Conservation (phyloP, 2,888 invertebrate species). For the Morpho deidamia region DNA sequence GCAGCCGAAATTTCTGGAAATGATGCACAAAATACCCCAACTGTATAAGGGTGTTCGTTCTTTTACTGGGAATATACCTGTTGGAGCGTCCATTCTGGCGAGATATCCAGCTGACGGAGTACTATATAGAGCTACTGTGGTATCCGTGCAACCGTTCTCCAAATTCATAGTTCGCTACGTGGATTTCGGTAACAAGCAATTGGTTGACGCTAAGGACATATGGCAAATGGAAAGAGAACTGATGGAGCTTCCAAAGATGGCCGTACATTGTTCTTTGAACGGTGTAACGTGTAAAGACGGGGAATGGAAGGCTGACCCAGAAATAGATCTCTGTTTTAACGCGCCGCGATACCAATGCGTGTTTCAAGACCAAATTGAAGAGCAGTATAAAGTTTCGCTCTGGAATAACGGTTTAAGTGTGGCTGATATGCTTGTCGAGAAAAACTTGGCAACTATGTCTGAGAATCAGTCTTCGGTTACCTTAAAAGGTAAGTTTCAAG, state of each 20-base stretch:
- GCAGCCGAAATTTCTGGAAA: conserved; percentile 77
- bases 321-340: conserved; percentile 80
- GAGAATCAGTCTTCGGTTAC: conserved; percentile 59
- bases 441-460: conserved; percentile 58
- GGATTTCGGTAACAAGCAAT: conserved; percentile 86
- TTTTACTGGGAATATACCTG: conserved; percentile 55
- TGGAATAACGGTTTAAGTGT: conserved; percentile 67
- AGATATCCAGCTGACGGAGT: conserved; percentile 84
- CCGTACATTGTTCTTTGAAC: conserved; percentile 81
- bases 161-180: conserved; percentile 84
- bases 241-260: conserved; percentile 83
- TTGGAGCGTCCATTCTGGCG: conserved; percentile 83
- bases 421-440: conserved; percentile 66
- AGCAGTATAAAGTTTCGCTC: conserved; percentile 68
- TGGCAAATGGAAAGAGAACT: conserved; percentile 84
- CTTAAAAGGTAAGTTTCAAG: conserved; percentile 51
- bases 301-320: conserved; percentile 76
- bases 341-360: conserved; percentile 78
- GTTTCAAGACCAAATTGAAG: conserved; percentile 70
- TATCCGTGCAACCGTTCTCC: conserved; percentile 75
- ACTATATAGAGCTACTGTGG: conserved; percentile 83
- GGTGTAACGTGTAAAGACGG: conserved; percentile 79
- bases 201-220: conserved; percentile 80
- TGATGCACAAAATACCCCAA: conserved; percentile 85
- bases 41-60: conserved; percentile 78